Evolutionary conservation across 1,140 invertebrate genomes (phyloP), one percentile per base, ranked within the genome.

Genomic region (Ostrea edulis): DNA sequence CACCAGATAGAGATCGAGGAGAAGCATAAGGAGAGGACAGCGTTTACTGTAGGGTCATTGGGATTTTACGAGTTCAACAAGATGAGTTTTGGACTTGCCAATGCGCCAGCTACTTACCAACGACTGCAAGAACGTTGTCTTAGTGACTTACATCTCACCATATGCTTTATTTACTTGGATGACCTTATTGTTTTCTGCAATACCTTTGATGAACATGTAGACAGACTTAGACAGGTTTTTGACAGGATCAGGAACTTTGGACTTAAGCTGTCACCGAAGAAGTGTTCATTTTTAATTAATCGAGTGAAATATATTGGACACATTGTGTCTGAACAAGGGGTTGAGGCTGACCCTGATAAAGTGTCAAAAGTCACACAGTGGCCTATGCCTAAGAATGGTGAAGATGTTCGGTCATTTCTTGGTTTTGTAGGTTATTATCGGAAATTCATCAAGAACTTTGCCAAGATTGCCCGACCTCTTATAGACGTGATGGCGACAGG

Each of bases 261-360:
- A 53, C 89, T 96, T 3, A 96, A 95, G 53, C 91, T 96, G 0
- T 95, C 95, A 55, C 89, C 95, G 2, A 77, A 91, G 82, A 96
- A 96, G 92, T 95, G 93, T 77, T 85, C 94, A 55, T 95, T 96
- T 87, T 94, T 93, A 35, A 88, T 93, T 58, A 89, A 77, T 20
- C 25, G 88, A 65, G 85, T 93, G 17, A 86, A 85, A 7, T 93
- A 90, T 86, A 68, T 94, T 0, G 93, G 93, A 5, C 91, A 93
- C 84, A 81, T 88, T 14, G 90, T 95, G 7, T 90, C 84, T 5
- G 83, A 25, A n/a, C 86, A 94, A 20, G 93, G 91, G 1, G 85
- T 94, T 8, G 35, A 85, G 52, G 84, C 91, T 20, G 90, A 93
- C 85, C 89, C 88, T 22, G 87, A 90, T 0, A 95, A 95, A 86